Base-by-base conservation (phyloP, 2,113 vertebrate genomes). In the Pungitius pungitius region DNA sequence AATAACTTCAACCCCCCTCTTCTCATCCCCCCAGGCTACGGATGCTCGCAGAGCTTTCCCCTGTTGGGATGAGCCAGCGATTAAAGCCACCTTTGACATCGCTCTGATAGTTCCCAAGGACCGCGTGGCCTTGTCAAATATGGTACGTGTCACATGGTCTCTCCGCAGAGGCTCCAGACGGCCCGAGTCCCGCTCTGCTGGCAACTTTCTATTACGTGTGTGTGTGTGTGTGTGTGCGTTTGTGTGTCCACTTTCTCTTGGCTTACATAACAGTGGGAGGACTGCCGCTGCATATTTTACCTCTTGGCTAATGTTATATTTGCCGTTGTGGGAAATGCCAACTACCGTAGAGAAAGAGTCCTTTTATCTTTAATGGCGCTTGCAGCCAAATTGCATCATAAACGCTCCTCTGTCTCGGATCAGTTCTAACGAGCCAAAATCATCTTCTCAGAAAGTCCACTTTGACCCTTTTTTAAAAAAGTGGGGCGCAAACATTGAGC, bases 21-120 rank as follows among this genome's bases (percentile, higher is more conserved):
- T 51, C 15, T 30, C n/a, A 35, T 14, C 4, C 62, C 70, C 73
- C 33, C 89, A 99, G 98, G 97, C 98, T 67, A 99, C 98, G 80
- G 97, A 99, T 81, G 97, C 97, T 80, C 97, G 98, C 74, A 93
- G 98, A 92, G 97, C 97, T 85, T 99, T 99, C 90, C 98, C 98
- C 79, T 99, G 97, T 91, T 99, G 98, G 98, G 98, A 99, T 35
- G 98, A 99, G 77, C 97, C 98, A 63, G 96, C 97, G 26, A 98
- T 99, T 80, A 99, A 99, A 94, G 98, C 97, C 86, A 99, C 97
- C 7, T 99, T 99, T 92, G 97, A 99, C 91, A 96, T 99, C 88
- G 92, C 95, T 22, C 90, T 99, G 91, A 95, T 98, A 78, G 96
- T 99, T 90, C 97, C 97, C 84, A 99, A 98, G 92, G 97, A 99